These are phyloP conservation scores for Iguana delicatissima DNA, from an alignment of 2,797 vertebrate species.

Conservation along the genomic window DNA sequence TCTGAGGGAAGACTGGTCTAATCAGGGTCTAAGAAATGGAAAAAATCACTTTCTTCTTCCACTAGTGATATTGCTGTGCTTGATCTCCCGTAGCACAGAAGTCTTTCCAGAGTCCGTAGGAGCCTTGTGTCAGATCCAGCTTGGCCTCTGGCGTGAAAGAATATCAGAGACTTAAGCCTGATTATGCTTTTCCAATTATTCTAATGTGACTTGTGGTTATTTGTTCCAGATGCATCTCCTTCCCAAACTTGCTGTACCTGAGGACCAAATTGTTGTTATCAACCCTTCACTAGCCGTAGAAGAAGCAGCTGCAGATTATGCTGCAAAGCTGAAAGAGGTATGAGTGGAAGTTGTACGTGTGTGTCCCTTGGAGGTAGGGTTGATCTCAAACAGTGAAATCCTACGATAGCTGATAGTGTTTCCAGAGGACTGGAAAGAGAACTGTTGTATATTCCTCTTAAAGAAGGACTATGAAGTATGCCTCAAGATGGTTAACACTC, in stretches of 20 bases:
- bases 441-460: no score
- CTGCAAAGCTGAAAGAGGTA: slow-evolving; percentile 87
- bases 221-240: slow-evolving; percentile 78
- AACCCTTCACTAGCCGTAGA: slow-evolving; percentile 84
- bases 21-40: not conserved
- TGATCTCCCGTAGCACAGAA: not conserved
- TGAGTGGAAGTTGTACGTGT: not conserved
- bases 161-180: not conserved
- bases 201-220: not conserved
- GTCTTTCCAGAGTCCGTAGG: not conserved
- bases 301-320: slow-evolving; percentile 89
- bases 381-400: not conserved
- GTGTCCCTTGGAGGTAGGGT: not conserved
- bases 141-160: not conserved
- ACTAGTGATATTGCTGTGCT: not conserved
- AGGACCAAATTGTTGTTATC: slow-evolving; percentile 85
- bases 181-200: not conserved
- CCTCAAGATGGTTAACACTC: not conserved
- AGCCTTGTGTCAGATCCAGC: not conserved
- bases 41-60: not conserved
- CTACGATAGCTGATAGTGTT: not conserved
- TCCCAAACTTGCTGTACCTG: slow-evolving; percentile 85
- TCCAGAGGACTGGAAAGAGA: no score
- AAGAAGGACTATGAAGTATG: no score
- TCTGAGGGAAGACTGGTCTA: no score